phyloP scores from a whole-genome alignment of 1,140 invertebrate species.

The Drosophila gunungcola region DNA sequence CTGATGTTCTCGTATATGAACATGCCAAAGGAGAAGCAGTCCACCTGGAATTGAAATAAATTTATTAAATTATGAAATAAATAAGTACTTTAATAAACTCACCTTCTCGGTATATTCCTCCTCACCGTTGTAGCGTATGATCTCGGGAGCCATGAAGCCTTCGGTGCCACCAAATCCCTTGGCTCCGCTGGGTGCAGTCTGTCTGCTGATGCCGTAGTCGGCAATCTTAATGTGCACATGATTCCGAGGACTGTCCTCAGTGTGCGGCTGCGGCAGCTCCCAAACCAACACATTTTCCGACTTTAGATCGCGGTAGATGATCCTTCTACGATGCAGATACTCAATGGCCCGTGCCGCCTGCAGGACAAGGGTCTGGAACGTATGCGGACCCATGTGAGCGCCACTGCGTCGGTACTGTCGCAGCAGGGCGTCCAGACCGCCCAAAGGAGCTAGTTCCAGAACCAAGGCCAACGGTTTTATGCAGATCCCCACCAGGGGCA shows the following conservation, averaged over 20 bases:
- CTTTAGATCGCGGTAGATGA: constrained; percentile 98
- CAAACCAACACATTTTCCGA: constrained; percentile 99
- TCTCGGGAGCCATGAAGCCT: constrained; percentile 99
- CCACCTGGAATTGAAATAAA: constrained; percentile 88
- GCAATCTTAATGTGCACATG: constrained; percentile 96
- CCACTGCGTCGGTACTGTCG: constrained; percentile 93
- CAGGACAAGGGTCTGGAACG: constrained; percentile 93
- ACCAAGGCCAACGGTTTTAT: constrained; percentile 95
- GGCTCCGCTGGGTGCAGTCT: constrained; percentile 94
- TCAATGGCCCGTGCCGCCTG: constrained; percentile 97
- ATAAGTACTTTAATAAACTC: neutral
- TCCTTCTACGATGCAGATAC: constrained; percentile 96
- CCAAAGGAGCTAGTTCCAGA: constrained; percentile 94
- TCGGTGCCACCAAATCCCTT: constrained; percentile 99
- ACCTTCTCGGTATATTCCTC: constrained; percentile 99
- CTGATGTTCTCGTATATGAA: constrained; percentile 98
- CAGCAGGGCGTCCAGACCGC: constrained; percentile 93
- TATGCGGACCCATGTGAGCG: constrained; percentile 91
- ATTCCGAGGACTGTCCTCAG: constrained; percentile 87
- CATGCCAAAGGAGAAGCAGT: constrained; percentile 99
- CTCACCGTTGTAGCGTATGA: constrained; percentile 98
- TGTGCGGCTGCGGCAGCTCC: constrained; percentile 90
- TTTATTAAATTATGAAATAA: neutral
- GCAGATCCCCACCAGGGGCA: constrained; percentile 95
- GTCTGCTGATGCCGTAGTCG: constrained; percentile 97